Evolutionary conservation across 2,797 vertebrate genomes (phyloP).

Genomic region (Gallinago nigripennis): DNA sequence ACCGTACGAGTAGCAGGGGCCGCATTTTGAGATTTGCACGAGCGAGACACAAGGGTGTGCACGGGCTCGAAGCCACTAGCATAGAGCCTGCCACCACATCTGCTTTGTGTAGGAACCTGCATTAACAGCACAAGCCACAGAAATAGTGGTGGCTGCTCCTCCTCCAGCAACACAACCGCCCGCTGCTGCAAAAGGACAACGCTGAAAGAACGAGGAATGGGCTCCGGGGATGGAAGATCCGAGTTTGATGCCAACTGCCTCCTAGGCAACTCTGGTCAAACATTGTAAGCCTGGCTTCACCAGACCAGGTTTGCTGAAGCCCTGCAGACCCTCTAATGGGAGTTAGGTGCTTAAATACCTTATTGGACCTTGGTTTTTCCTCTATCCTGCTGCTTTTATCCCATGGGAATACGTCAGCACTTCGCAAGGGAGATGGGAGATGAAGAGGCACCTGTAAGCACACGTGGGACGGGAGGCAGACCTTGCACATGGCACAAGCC

Average conservation of each 20-base stretch:
- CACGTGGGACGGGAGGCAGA: accelerated
- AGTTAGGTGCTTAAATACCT: background rate
- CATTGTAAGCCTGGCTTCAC: background rate
- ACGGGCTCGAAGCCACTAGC: background rate
- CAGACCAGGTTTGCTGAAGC: background rate
- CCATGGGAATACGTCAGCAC: accelerated
- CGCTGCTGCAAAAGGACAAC: accelerated
- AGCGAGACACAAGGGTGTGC: background rate
- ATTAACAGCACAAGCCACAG: background rate
- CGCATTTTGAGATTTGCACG: background rate
- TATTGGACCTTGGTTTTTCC: background rate
- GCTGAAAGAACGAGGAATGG: accelerated
- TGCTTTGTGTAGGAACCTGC: background rate
- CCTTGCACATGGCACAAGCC: background rate
- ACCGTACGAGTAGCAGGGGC: background rate
- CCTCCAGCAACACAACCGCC: background rate
- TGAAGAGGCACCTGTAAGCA: background rate
- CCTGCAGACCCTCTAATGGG: background rate
- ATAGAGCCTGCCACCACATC: background rate
- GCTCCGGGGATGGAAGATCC: background rate
- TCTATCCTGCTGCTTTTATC: background rate
- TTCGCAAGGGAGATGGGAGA: background rate
- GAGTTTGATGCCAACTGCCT: background rate
- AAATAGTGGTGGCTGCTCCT: background rate
- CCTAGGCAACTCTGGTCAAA: background rate